Conservation (phyloP, 2,888 invertebrate genomes). For the Morpho achilles region DNA sequence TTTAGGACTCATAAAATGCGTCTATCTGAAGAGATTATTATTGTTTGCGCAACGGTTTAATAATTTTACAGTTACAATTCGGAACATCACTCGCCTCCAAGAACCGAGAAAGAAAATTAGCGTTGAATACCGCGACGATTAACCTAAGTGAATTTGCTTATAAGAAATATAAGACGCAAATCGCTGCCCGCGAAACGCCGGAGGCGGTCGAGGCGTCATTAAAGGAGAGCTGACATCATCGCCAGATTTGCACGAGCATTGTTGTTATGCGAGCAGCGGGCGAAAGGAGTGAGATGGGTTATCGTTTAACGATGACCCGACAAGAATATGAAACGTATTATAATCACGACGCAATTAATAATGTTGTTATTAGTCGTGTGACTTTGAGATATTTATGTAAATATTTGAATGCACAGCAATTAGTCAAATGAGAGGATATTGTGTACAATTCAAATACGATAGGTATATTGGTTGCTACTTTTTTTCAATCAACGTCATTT, state of each 20-base stretch:
- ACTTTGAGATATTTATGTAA: too few species aligned
- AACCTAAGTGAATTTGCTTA: constrained; percentile 21
- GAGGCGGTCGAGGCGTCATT: constrained; percentile 40
- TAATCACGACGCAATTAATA: constrained; percentile 33
- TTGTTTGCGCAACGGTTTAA: too few species aligned
- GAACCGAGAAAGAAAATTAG: constrained; percentile 2
- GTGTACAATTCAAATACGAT: neutral
- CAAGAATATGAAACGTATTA: constrained; percentile 55
- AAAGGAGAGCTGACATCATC: constrained; percentile 72
- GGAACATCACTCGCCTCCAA: neutral
- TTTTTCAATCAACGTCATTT: too few species aligned
- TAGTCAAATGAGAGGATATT: too few species aligned
- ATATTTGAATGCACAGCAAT: too few species aligned
- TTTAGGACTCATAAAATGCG: too few species aligned
- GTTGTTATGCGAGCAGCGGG: constrained; percentile 57
- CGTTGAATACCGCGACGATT: neutral
- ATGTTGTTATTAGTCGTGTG: neutral
- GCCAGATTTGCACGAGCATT: constrained; percentile 61
- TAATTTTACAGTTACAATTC: too few species aligned
- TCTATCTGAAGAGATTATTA: too few species aligned
- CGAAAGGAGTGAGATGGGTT: constrained; percentile 62
- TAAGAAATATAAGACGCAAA: constrained; percentile 38
- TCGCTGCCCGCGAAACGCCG: constrained; percentile 53
- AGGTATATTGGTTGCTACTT: too few species aligned
- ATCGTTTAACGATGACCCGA: constrained; percentile 45